Evolutionary conservation across 2,888 invertebrate species (phyloP).

Genomic region (Pyralis farinalis): DNA sequence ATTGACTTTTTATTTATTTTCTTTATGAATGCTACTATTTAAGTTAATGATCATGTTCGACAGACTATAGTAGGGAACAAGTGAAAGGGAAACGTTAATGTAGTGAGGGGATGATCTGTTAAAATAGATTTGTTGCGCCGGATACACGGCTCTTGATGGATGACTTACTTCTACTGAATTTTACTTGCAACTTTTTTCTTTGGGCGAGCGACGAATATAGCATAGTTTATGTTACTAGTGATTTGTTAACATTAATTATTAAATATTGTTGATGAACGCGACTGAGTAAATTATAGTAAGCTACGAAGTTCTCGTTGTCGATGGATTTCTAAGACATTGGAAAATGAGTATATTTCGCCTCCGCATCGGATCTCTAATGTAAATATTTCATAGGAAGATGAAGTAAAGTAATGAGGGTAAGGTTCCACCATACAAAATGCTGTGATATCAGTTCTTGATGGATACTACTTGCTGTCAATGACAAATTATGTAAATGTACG

Average conservation of each 20-base stretch:
- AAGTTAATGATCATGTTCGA: constrained; percentile 28
- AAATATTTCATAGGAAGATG: constrained; percentile 32
- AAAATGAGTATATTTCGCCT: constrained; percentile 28
- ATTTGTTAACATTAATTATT: constrained; percentile 39
- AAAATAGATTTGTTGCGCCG: constrained; percentile 71
- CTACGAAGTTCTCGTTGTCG: constrained; percentile 20
- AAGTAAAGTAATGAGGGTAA: constrained; percentile 49
- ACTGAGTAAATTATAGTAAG: constrained; percentile 55
- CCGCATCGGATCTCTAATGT: constrained; percentile 34
- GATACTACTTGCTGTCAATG: constrained; percentile 27
- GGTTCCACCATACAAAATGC: constrained; percentile 65
- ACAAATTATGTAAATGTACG: not conserved
- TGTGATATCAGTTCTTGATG: constrained; percentile 76
- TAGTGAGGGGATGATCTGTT: constrained; percentile 71
- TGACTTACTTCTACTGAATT: constrained; percentile 62
- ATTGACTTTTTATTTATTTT: too few species aligned
- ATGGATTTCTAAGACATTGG: constrained; percentile 14
- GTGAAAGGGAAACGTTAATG: constrained; percentile 61
- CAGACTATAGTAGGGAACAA: constrained; percentile 41
- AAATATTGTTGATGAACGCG: constrained; percentile 52
- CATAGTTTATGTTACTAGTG: constrained; percentile 45
- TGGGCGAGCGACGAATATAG: constrained; percentile 29
- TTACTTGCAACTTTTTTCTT: constrained; percentile 41
- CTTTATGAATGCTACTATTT: too few species aligned
- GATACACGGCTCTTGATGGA: constrained; percentile 65